Evolutionary conservation across 2,888 invertebrate genomes (phyloP), one percentile per base, ranked within the genome.

Genomic region (Ectemnius continuus): DNA sequence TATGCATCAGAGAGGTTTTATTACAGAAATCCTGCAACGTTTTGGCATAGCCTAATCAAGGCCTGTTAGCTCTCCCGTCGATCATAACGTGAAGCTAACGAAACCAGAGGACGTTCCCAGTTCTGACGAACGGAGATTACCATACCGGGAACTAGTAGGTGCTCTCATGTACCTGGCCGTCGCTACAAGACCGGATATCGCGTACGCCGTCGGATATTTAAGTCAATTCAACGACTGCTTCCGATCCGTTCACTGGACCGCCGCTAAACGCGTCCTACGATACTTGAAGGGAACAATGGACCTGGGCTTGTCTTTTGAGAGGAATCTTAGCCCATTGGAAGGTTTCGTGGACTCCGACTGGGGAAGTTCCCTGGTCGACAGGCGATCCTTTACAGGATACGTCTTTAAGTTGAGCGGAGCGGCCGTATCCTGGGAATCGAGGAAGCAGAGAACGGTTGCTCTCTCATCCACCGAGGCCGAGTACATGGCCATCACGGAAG

Each of bases 111-210:
- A 48, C 11, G 4, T 16, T n/a, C 4, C 11, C 48, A 14, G 4
- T 4, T 8, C 8, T 14, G 47, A 8, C 11, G 6, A 2, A 11
- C 20, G 47, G 23, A 13, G 3, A 8, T 8, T 46, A n/a, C 61
- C 68, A 1, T 70, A 60, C 5, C 28, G 60, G 0, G 60, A 70
- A 28, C 18, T 64, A 0, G 60, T 70, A 13, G 70, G 65, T 4
- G 23, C 52, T 0, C n/a, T 70, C 2, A 36, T 65, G 61, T 70
- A 64, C 14, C 18, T 65, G 23, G 26, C 63, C 0, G 5, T 65
- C 0, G 18, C 26, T 0, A 64, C 64, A 0, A 46, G 70, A 0
- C 70, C 70, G 13, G 70, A 70, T 6, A 70, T 70, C 13, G 48
- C 64, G 18, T 16, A 60, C 8, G 56, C 46, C 0, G 60, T 45